phyloP scores from a whole-genome alignment of 2,113 vertebrate species.

The Scomber scombrus region DNA sequence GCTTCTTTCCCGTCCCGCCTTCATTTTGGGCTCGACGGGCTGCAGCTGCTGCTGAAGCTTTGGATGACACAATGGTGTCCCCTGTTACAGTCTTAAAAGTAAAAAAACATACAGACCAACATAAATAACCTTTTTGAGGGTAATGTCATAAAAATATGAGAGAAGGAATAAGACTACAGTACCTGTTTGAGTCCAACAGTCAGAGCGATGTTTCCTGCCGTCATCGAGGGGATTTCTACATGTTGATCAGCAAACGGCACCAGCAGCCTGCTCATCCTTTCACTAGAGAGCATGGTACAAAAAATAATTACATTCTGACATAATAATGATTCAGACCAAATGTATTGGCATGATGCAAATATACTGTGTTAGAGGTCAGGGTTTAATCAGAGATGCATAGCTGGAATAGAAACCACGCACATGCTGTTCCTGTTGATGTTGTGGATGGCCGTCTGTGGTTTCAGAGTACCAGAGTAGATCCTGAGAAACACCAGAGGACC shows the following conservation, averaged over 20 bases:
- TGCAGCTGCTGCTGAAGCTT: slow-evolving; percentile 89
- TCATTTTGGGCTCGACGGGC: slow-evolving; percentile 79
- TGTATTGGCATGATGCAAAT: too few relatives aligned
- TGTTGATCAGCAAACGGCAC: slow-evolving; percentile 98
- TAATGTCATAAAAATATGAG: background rate
- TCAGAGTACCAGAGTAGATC: slow-evolving; percentile 94
- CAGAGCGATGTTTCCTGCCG: slow-evolving; percentile 95
- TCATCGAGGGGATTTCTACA: slow-evolving; percentile 92
- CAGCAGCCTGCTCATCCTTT: slow-evolving; percentile 94
- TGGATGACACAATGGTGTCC: slow-evolving; percentile 95
- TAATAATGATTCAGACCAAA: background rate
- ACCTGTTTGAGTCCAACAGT: slow-evolving; percentile 95
- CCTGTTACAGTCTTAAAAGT: slow-evolving; percentile 91
- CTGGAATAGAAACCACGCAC: slow-evolving; percentile 82
- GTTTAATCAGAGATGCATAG: background rate
- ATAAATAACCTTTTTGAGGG: background rate
- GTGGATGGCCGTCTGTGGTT: slow-evolving; percentile 91
- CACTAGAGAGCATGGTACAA: slow-evolving; percentile 79
- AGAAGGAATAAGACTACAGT: slow-evolving; percentile 52
- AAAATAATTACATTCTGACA: background rate
- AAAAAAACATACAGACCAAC: background rate
- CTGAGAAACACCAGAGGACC: slow-evolving; percentile 95
- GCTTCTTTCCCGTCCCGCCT: slow-evolving; percentile 40
- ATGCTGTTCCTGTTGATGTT: slow-evolving; percentile 93
- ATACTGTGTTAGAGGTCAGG: background rate